Evolutionary conservation across 2,797 vertebrate genomes (phyloP).

Genomic region (Gouania willdenowi): DNA sequence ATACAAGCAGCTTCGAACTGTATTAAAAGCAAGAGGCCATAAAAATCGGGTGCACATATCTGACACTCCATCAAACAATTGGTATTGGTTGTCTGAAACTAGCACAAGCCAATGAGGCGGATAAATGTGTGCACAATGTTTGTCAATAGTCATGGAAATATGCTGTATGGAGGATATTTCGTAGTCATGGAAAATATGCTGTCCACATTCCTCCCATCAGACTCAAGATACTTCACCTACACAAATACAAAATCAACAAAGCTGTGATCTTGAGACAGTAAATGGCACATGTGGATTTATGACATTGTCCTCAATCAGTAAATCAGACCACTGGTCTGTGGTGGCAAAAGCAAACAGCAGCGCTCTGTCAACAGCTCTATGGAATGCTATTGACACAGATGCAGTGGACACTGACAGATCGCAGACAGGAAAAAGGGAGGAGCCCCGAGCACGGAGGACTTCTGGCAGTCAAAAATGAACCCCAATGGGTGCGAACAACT

Average conservation of each 20-base stretch:
- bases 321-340: slow-evolving; percentile 62
- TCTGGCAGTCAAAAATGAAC: slow-evolving; percentile 33
- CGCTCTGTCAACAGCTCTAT: slow-evolving; percentile 67
- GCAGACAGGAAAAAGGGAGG: slow-evolving; percentile 59
- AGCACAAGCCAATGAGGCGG: slow-evolving; percentile 25
- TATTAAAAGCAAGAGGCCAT: slow-evolving; percentile 42
- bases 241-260: slow-evolving; percentile 56
- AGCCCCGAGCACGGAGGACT: slow-evolving; percentile 44
- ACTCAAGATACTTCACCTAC: slow-evolving; percentile 35
- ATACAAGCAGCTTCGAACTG: slow-evolving; percentile 32
- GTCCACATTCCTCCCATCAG: slow-evolving; percentile 19
- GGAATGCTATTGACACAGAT: slow-evolving; percentile 82
- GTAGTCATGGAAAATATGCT: slow-evolving; percentile 58
- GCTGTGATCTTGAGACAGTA: slow-evolving; percentile 51
- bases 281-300: slow-evolving; percentile 63
- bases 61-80: slow-evolving; percentile 48
- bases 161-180: slow-evolving; percentile 43
- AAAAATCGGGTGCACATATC: slow-evolving; percentile 41
- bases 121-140: slow-evolving; percentile 51
- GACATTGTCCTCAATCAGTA: slow-evolving; percentile 67
- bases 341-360: slow-evolving; percentile 69
- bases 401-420: slow-evolving; percentile 67
- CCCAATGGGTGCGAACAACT: slow-evolving; percentile 27
- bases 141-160: slow-evolving; percentile 51
- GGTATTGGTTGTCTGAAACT: slow-evolving; percentile 41